These are phyloP conservation scores for Eristalis pertinax DNA, from an alignment of 2,888 invertebrate genomes.

Conservation along the genomic window DNA sequence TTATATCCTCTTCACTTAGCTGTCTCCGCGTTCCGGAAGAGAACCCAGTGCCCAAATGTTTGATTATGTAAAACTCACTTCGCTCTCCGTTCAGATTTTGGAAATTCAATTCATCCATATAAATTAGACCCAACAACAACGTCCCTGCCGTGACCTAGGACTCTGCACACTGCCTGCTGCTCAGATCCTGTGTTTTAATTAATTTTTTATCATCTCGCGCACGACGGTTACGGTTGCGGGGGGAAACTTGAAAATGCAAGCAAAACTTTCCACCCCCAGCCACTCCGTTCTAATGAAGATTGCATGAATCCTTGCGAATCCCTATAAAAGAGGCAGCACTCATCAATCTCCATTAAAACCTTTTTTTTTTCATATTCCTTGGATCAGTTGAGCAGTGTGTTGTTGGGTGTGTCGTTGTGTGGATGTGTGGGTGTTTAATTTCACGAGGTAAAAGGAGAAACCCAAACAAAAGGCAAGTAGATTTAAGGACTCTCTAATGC, in stretches of 20 bases:
- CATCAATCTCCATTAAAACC: conserved; percentile 59
- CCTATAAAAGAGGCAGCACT: neutral
- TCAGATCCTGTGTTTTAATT: conserved; percentile 47
- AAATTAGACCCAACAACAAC: conserved; percentile 31
- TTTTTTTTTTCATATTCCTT: conserved; percentile 18
- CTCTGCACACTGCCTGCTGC: neutral
- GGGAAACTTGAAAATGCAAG: conserved; percentile 14
- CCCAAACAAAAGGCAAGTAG: neutral
- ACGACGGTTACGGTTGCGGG: neutral
- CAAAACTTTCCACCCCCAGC: conserved; percentile 11
- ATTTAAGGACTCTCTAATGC: conserved; percentile 11
- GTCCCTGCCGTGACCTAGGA: neutral
- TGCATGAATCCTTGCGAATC: conserved; percentile 47
- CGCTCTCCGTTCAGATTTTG: neutral
- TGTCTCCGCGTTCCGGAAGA: no score
- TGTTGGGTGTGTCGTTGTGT: neutral
- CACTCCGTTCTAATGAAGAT: conserved; percentile 27
- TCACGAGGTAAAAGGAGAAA: neutral
- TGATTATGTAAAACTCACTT: neutral
- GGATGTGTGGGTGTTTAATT: neutral
- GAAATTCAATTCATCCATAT: neutral
- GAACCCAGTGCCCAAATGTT: neutral
- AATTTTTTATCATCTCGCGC: conserved; percentile 42
- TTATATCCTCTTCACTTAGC: neutral
- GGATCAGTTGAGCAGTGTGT: neutral